A percentile compares a stretch with the other conserved stretches of the same genome.
These are phyloP conservation scores for Bujurquina vittata DNA, from an alignment of 2,113 vertebrate species.

Conservation along the genomic window DNA sequence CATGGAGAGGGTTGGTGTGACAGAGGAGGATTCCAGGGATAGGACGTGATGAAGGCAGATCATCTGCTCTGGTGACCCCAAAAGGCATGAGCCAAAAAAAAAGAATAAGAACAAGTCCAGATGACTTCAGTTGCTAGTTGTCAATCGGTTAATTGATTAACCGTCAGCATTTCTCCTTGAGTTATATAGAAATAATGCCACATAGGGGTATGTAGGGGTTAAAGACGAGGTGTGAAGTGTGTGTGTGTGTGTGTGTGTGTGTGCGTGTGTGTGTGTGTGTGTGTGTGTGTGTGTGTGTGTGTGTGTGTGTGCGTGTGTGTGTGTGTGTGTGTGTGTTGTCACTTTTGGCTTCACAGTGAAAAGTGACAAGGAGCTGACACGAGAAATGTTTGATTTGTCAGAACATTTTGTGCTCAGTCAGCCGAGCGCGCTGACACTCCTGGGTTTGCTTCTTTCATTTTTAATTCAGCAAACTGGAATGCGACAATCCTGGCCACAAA, in stretches of 20 bases:
- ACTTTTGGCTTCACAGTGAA: background rate
- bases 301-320: too few species aligned
- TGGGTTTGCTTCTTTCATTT: conserved; percentile 18
- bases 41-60: background rate
- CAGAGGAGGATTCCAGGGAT: background rate
- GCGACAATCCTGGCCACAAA: background rate
- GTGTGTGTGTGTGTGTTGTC: background rate
- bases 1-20: background rate
- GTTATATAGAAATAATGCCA: background rate
- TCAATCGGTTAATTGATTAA: background rate
- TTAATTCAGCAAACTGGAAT: conserved; percentile 3
- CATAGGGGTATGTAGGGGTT: background rate
- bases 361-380: conserved; percentile 30
- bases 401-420: conserved; percentile 43
- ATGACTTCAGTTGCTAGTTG: background rate
- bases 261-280: too few species aligned
- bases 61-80: background rate
- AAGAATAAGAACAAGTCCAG: background rate
- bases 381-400: conserved; percentile 24
- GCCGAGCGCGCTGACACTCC: background rate
- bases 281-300: too few species aligned
- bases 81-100: background rate
- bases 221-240: background rate
- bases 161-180: background rate
- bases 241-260: too few species aligned